phyloP scores from a whole-genome alignment of 2,888 invertebrate species.

The Leptopterna dolabrata region DNA sequence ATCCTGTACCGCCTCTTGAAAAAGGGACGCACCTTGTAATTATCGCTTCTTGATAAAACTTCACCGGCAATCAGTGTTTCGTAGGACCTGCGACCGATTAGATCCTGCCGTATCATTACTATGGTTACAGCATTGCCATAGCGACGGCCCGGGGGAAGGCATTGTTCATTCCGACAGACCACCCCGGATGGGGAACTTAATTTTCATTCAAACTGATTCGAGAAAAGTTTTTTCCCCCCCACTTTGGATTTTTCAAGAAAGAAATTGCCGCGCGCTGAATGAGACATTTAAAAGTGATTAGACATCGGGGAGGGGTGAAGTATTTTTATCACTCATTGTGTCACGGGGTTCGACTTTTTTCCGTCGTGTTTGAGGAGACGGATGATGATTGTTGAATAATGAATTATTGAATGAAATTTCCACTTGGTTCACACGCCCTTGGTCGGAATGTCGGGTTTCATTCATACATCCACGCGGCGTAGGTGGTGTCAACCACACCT shows the following conservation, averaged over 20 bases:
- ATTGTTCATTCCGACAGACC: constrained; percentile 16
- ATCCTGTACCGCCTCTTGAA: background rate
- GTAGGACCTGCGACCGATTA: background rate
- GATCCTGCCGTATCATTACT: constrained; percentile 23
- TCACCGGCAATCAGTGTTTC: background rate
- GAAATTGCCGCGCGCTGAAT: background rate
- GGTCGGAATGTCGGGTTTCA: constrained; percentile 1
- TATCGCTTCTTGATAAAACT: constrained; percentile 15
- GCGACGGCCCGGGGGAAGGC: background rate
- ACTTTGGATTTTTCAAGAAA: background rate
- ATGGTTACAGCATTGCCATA: background rate
- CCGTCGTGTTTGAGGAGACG: background rate
- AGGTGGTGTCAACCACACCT: background rate
- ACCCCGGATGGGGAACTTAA: background rate
- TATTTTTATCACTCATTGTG: constrained; percentile 24
- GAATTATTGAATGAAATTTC: constrained; percentile 3
- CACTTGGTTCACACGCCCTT: background rate
- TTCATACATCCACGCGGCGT: background rate
- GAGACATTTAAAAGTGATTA: constrained; percentile 28
- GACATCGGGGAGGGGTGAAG: background rate
- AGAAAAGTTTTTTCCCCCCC: background rate
- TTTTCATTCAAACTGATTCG: constrained; percentile 12
- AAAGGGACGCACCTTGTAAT: background rate
- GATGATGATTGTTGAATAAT: background rate
- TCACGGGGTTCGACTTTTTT: background rate